These are phyloP conservation scores for Halichondria panicea DNA, from an alignment of 37 sponge, comb jelly and placozoan species.

Conservation along the genomic window DNA sequence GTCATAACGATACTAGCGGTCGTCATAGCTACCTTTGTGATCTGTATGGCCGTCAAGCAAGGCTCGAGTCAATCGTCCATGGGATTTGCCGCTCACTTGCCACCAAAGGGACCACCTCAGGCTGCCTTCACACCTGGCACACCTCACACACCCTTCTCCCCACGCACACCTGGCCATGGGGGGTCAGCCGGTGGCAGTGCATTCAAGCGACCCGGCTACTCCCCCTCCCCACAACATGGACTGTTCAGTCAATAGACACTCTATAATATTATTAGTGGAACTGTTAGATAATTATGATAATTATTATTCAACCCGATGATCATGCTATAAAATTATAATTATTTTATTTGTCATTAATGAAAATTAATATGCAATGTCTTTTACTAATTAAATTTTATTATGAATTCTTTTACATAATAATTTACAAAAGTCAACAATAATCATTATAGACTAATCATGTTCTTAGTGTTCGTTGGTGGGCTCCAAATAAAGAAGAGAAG, in stretches of 20 bases:
- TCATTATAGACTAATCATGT: background rate
- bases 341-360: background rate
- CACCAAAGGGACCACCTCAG: constrained; percentile 1
- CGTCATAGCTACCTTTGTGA: constrained; percentile 16
- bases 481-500: constrained; percentile 76
- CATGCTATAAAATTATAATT: too few species aligned
- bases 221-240: constrained; percentile 42
- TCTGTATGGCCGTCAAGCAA: constrained; percentile 35
- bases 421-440: background rate
- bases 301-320: too few species aligned
- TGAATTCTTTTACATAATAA: background rate
- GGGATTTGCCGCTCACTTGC: constrained; percentile 36
- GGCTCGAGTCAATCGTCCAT: background rate
- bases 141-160: constrained; percentile 7
- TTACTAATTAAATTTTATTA: background rate
- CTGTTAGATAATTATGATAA: too few species aligned
- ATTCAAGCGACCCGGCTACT: constrained; percentile 23
- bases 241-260: constrained; percentile 20
- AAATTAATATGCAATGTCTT: background rate
- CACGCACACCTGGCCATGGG: constrained; percentile 15
- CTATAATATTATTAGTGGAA: too few species aligned
- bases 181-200: constrained; percentile 28
- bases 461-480: background rate
- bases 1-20: constrained; percentile 11
- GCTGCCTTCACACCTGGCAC: background rate